Conservation (phyloP, 1,140 invertebrate species). For the Coelopa frigida region DNA sequence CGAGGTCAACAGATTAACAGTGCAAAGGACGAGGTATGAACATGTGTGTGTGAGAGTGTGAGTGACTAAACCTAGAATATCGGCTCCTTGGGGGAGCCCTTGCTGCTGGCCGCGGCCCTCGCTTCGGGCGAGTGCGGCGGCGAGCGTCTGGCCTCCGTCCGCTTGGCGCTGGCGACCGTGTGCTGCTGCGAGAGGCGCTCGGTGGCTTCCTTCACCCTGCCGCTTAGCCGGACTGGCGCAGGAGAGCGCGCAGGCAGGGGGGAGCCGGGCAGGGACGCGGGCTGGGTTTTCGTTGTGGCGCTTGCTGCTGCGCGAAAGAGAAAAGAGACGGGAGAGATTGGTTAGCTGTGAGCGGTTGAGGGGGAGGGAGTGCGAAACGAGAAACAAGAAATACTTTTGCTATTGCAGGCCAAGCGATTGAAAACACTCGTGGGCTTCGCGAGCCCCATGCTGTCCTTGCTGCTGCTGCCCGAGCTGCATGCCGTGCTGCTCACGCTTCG, state of each 20-base stretch:
- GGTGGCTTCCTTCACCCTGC: conserved; percentile 36
- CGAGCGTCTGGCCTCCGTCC: conserved; percentile 10
- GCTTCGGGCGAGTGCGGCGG: not conserved
- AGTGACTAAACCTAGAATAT: not conserved
- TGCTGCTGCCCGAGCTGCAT: not conserved
- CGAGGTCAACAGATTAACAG: too few species aligned
- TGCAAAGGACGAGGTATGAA: too few species aligned
- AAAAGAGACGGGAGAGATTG: not conserved
- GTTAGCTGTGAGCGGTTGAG: not conserved
- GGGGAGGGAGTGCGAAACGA: not conserved
- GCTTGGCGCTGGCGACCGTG: conserved; percentile 30
- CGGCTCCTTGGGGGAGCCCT: not conserved
- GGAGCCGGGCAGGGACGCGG: conserved; percentile 35
- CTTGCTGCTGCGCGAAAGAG: conserved; percentile 12
- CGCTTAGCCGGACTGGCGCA: conserved; percentile 36
- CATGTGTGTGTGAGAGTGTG: not conserved
- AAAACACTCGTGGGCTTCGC: conserved; percentile 10
- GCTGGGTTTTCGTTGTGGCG: conserved; percentile 17
- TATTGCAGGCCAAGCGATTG: conserved; percentile 12
- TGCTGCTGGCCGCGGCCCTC: not conserved
- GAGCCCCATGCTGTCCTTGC: conserved; percentile 4
- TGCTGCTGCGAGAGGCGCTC: conserved; percentile 40
- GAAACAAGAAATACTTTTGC: conserved; percentile 14
- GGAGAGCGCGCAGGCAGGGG: conserved; percentile 29
- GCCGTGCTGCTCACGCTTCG: conserved; percentile 6